phyloP scores from a whole-genome alignment of 1,140 invertebrate species.

The Lepidurus apus region DNA sequence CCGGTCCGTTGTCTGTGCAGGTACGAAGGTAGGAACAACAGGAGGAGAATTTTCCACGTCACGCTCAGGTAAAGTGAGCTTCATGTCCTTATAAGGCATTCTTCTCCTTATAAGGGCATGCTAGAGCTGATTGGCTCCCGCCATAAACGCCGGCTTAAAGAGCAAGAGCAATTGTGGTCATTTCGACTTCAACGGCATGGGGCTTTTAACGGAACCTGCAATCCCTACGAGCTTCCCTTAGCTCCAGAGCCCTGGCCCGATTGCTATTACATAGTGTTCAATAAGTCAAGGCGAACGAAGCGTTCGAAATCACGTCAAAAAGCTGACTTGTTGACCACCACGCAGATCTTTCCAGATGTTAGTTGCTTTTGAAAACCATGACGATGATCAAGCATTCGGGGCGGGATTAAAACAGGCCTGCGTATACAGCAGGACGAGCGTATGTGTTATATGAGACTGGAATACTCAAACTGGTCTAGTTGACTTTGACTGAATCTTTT shows the following conservation, averaged over 20 bases:
- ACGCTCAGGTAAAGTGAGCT: conserved; percentile 21
- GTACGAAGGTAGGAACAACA: conserved; percentile 8
- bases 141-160: conserved; percentile 4
- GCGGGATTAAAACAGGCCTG: too few relatives aligned
- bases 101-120: conserved; percentile 6
- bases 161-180: background rate
- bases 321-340: background rate
- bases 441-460: too few relatives aligned
- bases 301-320: conserved; percentile 4
- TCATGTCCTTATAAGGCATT: conserved; percentile 13
- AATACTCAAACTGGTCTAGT: background rate
- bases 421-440: too few relatives aligned
- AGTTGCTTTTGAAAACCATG: too few relatives aligned
- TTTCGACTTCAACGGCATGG: conserved; percentile 9
- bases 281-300: conserved; percentile 5
- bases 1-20: background rate
- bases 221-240: background rate
- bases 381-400: too few relatives aligned
- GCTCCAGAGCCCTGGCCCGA: background rate
- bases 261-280: background rate
- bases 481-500: background rate
- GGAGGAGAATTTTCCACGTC: conserved; percentile 1
- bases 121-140: conserved; percentile 5
- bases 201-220: background rate
- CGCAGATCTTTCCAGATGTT: background rate